Evolutionary conservation across 2,888 invertebrate genomes (phyloP).

Genomic region (Andrena bucephala): DNA sequence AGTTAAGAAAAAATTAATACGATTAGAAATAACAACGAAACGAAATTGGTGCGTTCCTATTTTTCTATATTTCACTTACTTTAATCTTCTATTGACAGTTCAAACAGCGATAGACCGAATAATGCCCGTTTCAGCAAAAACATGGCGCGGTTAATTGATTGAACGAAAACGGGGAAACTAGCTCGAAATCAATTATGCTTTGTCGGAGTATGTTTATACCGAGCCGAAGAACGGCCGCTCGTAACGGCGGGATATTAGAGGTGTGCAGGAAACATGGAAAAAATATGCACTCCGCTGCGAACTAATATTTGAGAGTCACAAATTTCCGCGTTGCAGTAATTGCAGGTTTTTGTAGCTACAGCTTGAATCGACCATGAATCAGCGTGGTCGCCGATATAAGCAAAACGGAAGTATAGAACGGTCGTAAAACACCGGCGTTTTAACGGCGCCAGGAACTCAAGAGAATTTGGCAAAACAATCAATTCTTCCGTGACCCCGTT

Average conservation of each 20-base stretch:
- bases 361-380: constrained; percentile 62
- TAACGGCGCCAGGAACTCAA: constrained; percentile 6
- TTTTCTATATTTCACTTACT: neutral
- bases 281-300: constrained; percentile 52
- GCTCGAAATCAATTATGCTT: constrained; percentile 50
- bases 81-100: constrained; percentile 1
- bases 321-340: constrained; percentile 61
- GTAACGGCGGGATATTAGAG: constrained; percentile 52
- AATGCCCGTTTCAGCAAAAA: constrained; percentile 10
- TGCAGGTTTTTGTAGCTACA: constrained; percentile 46
- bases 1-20: neutral
- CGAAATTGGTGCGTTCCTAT: neutral
- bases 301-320: constrained; percentile 69
- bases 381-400: constrained; percentile 50
- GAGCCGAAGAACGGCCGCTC: constrained; percentile 10
- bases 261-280: constrained; percentile 39
- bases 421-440: constrained; percentile 55
- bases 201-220: constrained; percentile 36
- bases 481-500: neutral
- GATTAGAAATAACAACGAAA: neutral
- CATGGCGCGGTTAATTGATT: constrained; percentile 37
- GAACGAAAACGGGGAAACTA: constrained; percentile 20
- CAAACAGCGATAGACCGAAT: neutral
- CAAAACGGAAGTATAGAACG: constrained; percentile 43
- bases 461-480: constrained; percentile 8